Percentiles rank a stretch among this genome's conserved stretches.
These are phyloP conservation scores for Alcis repandata DNA, from an alignment of 2,888 invertebrate species.

Conservation along the genomic window DNA sequence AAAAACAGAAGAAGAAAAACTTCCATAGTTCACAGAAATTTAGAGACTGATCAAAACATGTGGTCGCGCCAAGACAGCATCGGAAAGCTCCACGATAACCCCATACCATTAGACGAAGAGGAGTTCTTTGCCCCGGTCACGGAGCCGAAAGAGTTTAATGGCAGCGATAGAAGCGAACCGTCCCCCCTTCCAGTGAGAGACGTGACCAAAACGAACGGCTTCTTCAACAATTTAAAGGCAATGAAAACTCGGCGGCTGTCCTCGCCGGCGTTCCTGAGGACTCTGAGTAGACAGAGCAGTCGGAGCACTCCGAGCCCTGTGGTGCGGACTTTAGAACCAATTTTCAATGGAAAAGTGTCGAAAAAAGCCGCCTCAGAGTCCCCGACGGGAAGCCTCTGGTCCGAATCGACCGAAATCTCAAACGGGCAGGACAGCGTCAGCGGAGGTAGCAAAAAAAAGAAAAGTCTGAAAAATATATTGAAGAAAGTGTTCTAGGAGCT, in stretches of 20 bases:
- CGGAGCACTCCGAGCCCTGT: slow-evolving; percentile 78
- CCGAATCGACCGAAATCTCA: slow-evolving; percentile 80
- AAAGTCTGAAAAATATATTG: slow-evolving; percentile 91
- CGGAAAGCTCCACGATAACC: slow-evolving; percentile 77
- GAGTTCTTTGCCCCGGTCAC: slow-evolving; percentile 83
- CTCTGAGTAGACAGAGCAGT: slow-evolving; percentile 83
- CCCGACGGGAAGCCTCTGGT: slow-evolving; percentile 81
- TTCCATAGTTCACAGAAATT: slow-evolving; percentile 72
- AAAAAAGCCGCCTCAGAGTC: slow-evolving; percentile 78
- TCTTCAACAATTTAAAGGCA: slow-evolving; percentile 78
- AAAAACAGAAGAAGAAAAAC: slow-evolving; percentile 83
- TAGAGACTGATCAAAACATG: slow-evolving; percentile 73
- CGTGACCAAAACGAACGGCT: slow-evolving; percentile 78
- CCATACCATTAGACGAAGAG: slow-evolving; percentile 85
- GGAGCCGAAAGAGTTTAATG: slow-evolving; percentile 77
- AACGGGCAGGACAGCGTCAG: slow-evolving; percentile 67
- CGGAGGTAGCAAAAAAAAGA: slow-evolving; percentile 85
- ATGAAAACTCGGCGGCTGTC: slow-evolving; percentile 85
- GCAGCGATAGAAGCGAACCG: slow-evolving; percentile 54
- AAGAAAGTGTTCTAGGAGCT: slow-evolving; percentile 91
- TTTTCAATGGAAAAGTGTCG: slow-evolving; percentile 73
- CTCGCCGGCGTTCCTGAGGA: slow-evolving; percentile 87
- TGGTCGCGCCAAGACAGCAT: slow-evolving; percentile 73
- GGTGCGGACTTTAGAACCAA: slow-evolving; percentile 66
- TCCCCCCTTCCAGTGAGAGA: slow-evolving; percentile 64